These are phyloP conservation scores for Scaptomyza flava DNA, from an alignment of 2,888 invertebrate genomes.

Conservation along the genomic window DNA sequence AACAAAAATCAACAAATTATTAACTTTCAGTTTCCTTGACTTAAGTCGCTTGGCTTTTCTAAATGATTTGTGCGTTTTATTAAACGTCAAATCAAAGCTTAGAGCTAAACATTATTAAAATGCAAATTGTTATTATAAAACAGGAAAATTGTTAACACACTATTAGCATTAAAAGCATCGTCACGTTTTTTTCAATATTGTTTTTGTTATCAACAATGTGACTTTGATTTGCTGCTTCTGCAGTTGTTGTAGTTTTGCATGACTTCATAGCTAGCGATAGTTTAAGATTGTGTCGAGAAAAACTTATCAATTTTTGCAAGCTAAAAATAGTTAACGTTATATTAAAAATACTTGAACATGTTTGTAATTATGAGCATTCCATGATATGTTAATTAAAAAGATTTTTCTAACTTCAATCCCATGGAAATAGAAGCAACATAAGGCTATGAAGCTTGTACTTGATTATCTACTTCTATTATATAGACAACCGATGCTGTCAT, in stretches of 20 bases:
- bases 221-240: slow-evolving; percentile 24
- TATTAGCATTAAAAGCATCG: slow-evolving; percentile 11
- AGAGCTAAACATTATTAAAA: slow-evolving; percentile 13
- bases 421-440: slow-evolving; percentile 39
- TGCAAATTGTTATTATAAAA: slow-evolving; percentile 31
- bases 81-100: slow-evolving; percentile 16
- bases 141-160: neutral
- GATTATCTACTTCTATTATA: slow-evolving; percentile 11
- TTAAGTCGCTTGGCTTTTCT: slow-evolving; percentile 26
- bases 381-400: neutral
- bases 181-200: slow-evolving; percentile 7
- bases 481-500: slow-evolving; percentile 55
- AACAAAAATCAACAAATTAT: slow-evolving; percentile 38
- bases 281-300: slow-evolving; percentile 24
- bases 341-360: neutral
- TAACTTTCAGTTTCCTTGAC: slow-evolving; percentile 59
- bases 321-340: slow-evolving; percentile 48
- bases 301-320: slow-evolving; percentile 30
- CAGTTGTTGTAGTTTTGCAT: slow-evolving; percentile 29
- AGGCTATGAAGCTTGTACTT: slow-evolving; percentile 20
- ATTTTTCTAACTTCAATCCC: slow-evolving; percentile 2
- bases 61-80: slow-evolving; percentile 2
- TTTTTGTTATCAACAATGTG: slow-evolving; percentile 35
- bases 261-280: slow-evolving; percentile 61
- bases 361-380: neutral